Percentiles rank a stretch among this genome's conserved stretches.
These are phyloP conservation scores for Hemiprocne comata DNA, from an alignment of 2,113 vertebrate genomes.

Conservation along the genomic window DNA sequence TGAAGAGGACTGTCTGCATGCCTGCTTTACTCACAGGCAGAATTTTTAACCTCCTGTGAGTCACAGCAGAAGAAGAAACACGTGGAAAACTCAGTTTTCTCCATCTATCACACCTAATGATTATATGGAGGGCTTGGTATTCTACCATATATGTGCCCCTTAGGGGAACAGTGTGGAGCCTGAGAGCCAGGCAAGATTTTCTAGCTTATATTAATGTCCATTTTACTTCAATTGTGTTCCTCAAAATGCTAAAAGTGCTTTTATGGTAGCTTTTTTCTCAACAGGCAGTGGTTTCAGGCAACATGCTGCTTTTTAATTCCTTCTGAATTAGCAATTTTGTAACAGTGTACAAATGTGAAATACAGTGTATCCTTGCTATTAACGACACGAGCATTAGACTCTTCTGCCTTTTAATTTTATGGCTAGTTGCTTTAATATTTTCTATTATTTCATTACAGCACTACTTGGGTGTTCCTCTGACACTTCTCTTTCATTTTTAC, in stretches of 20 bases:
- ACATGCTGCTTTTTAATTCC: neutral
- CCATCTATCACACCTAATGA: neutral
- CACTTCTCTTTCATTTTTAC: neutral
- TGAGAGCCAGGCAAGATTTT: neutral
- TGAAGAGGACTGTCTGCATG: neutral
- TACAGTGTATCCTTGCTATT: neutral
- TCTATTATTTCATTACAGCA: neutral
- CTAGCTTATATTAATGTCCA: neutral
- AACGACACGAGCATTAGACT: neutral
- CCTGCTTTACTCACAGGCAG: neutral
- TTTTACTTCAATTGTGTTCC: neutral
- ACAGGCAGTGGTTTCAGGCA: neutral
- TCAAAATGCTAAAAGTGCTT: neutral
- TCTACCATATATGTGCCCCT: neutral
- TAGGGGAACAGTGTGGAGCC: neutral
- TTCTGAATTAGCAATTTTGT: neutral
- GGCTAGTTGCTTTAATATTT: neutral
- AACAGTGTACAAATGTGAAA: neutral
- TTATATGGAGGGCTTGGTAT: neutral
- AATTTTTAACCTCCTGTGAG: neutral
- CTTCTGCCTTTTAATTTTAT: neutral
- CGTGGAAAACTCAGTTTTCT: neutral
- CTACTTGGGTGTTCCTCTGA: neutral
- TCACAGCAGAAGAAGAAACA: neutral
- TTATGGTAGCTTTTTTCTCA: neutral